Evolutionary conservation across 2,113 vertebrate species (phyloP).

Genomic region (Columba livia): DNA sequence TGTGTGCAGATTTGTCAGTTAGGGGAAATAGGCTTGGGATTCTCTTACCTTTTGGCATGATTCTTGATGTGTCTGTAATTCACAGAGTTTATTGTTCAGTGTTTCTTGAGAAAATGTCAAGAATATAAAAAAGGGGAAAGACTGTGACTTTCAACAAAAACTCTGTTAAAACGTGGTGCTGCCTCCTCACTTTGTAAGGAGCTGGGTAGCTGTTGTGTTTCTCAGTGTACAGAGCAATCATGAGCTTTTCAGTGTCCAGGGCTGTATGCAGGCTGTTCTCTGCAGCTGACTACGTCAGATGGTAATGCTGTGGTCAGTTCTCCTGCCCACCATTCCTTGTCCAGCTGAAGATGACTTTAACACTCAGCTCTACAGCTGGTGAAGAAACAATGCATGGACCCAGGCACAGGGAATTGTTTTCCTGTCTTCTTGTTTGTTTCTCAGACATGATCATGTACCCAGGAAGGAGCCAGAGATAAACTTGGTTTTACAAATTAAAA

Average conservation of each 20-base stretch:
- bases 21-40: background rate
- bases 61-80: background rate
- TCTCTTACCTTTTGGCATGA: background rate
- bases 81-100: background rate
- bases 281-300: background rate
- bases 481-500: background rate
- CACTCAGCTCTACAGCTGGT: background rate
- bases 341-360: background rate
- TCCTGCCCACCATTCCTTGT: background rate
- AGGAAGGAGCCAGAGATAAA: background rate
- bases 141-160: background rate
- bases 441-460: background rate
- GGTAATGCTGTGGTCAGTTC: background rate
- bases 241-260: background rate
- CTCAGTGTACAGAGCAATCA: background rate
- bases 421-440: background rate
- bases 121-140: background rate
- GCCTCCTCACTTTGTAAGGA: background rate
- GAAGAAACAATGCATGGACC: background rate
- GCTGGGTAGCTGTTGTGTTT: background rate
- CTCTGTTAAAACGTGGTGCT: rapidly evolving
- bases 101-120: background rate
- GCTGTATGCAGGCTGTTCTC: background rate
- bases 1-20: background rate
- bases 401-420: background rate